Conservation (phyloP, 2,888 invertebrate genomes). For the Omphaloscelis lunosa region DNA sequence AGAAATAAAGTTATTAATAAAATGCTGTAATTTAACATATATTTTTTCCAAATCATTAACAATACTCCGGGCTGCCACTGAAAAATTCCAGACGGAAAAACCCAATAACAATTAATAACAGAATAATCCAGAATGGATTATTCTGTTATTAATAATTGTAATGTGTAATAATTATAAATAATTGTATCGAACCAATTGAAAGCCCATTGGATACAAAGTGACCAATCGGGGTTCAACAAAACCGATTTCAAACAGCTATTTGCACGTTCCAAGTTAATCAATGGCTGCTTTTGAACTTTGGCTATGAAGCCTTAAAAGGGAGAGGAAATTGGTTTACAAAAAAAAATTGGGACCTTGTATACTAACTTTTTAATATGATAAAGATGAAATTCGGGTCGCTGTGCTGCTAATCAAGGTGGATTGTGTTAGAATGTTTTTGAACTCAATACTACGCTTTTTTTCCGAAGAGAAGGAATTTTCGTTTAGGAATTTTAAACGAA, state of each 20-base stretch:
- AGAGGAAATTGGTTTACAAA: conserved; percentile 68
- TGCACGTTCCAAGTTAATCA: conserved; percentile 70
- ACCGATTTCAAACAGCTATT: conserved; percentile 65
- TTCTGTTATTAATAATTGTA: too few relatives aligned
- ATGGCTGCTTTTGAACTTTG: conserved; percentile 67
- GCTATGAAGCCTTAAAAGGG: conserved; percentile 61
- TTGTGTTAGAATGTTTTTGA: conserved; percentile 42
- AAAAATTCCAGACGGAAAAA: too few relatives aligned
- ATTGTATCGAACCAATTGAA: conserved; percentile 56
- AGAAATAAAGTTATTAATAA: too few relatives aligned
- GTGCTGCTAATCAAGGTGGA: conserved; percentile 46
- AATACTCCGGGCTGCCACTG: too few relatives aligned
- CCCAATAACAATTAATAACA: too few relatives aligned
- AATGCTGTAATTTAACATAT: too few relatives aligned
- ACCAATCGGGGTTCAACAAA: conserved; percentile 64
- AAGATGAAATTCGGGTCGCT: conserved; percentile 62
- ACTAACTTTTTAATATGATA: conserved; percentile 69
- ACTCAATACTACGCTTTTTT: conserved; percentile 28
- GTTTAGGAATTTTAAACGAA: conserved; percentile 10
- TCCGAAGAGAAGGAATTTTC: neutral
- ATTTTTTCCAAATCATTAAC: too few relatives aligned
- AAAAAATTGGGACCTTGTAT: conserved; percentile 61
- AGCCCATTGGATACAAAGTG: conserved; percentile 58
- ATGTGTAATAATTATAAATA: conserved; percentile 59
- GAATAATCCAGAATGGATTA: too few relatives aligned